Conservation (phyloP, 2,113 vertebrate genomes). For the Alligator sinensis region DNA sequence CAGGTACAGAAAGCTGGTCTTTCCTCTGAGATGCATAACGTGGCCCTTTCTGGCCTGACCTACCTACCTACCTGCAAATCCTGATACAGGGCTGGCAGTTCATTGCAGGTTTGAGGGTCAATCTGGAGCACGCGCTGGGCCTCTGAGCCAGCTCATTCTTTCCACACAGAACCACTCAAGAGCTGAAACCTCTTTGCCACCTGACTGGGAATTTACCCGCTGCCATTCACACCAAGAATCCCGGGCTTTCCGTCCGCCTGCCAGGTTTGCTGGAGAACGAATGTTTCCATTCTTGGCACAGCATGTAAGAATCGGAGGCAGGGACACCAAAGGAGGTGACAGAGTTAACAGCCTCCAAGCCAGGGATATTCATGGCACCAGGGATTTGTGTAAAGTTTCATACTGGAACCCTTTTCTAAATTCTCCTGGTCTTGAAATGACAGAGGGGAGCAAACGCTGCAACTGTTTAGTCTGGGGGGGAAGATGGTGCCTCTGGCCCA, state of each 20-base stretch:
- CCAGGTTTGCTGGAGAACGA: not conserved
- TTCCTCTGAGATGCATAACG: not conserved
- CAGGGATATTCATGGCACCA: constrained; percentile 36
- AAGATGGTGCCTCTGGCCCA: constrained; percentile 53
- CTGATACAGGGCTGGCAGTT: not conserved
- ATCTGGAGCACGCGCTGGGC: too few relatives aligned
- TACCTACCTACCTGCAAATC: not conserved
- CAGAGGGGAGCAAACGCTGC: constrained; percentile 50
- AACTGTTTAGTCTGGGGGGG: constrained; percentile 62
- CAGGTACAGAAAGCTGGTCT: not conserved
- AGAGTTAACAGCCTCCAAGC: constrained; percentile 21
- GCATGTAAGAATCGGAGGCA: rapidly evolving
- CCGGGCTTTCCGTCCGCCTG: not conserved
- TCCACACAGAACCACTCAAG: not conserved
- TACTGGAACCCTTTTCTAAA: constrained; percentile 53
- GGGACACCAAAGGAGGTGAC: not conserved
- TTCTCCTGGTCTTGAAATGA: constrained; percentile 39
- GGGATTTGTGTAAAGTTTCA: constrained; percentile 21
- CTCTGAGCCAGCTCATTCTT: not conserved
- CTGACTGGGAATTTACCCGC: not conserved
- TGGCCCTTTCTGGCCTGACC: not conserved
- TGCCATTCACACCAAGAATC: not conserved
- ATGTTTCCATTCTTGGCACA: not conserved
- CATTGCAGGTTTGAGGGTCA: not conserved
- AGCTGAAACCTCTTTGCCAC: not conserved